These are phyloP conservation scores for Caradrina kadenii DNA, from an alignment of 2,888 invertebrate species.

Conservation along the genomic window DNA sequence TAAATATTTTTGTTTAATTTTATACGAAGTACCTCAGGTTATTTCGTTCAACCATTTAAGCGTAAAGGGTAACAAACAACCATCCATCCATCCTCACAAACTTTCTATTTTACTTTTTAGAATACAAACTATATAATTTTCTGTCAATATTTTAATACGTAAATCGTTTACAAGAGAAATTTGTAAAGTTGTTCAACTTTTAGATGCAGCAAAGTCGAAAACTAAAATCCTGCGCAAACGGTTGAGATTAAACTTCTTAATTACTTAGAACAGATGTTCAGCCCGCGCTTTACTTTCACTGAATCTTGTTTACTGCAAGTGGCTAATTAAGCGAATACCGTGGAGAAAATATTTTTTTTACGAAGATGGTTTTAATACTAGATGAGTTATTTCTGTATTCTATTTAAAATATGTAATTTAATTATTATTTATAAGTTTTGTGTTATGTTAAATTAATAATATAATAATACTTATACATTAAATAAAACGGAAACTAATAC, in stretches of 20 bases:
- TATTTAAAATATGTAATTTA: too few relatives aligned
- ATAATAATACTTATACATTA: too few relatives aligned
- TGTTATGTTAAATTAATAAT: too few relatives aligned
- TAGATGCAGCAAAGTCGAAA: slow-evolving; percentile 19
- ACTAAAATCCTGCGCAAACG: slow-evolving; percentile 4
- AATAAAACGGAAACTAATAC: too few relatives aligned
- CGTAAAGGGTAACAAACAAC: too few relatives aligned
- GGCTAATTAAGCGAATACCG: slow-evolving; percentile 31
- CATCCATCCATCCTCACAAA: too few relatives aligned
- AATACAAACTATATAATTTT: neutral
- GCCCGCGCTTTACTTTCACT: slow-evolving; percentile 36
- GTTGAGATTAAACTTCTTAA: slow-evolving; percentile 32
- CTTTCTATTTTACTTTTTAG: too few relatives aligned
- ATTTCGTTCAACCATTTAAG: too few relatives aligned
- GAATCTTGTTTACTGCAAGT: slow-evolving; percentile 27
- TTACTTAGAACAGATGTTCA: slow-evolving; percentile 34
- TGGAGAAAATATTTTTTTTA: slow-evolving; percentile 18
- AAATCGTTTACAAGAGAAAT: slow-evolving; percentile 8
- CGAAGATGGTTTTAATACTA: neutral
- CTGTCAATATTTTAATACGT: neutral
- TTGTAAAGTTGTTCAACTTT: slow-evolving; percentile 10
- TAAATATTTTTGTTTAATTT: too few relatives aligned
- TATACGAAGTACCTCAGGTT: too few relatives aligned
- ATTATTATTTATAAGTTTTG: too few relatives aligned
- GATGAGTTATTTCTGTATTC: neutral